Conservation (phyloP, 2,888 invertebrate genomes). For the Cacoxenus indagator region DNA sequence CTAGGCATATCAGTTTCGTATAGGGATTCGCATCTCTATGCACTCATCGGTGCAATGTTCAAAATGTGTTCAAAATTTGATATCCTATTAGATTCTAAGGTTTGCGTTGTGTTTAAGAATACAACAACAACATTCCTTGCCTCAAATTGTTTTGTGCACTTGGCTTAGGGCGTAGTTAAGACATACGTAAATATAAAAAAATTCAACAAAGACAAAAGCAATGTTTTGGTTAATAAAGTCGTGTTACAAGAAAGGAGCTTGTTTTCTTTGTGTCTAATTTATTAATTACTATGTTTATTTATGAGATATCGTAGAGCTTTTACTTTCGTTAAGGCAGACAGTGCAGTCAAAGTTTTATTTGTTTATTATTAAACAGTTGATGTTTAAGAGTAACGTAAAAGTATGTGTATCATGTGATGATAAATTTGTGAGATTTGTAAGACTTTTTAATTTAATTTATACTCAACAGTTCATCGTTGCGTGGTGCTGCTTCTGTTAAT, state of each 20-base stretch:
- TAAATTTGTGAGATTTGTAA: background rate
- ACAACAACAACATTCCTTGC: slow-evolving; percentile 47
- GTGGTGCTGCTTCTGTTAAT: slow-evolving; percentile 22
- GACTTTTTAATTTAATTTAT: background rate
- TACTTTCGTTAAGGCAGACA: slow-evolving; percentile 51
- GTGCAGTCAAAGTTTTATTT: slow-evolving; percentile 47
- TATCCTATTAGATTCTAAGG: slow-evolving; percentile 45
- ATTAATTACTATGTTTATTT: slow-evolving; percentile 41
- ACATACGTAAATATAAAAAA: background rate
- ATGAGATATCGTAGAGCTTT: slow-evolving; percentile 28
- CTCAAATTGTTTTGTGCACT: slow-evolving; percentile 56
- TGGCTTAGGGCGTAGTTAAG: slow-evolving; percentile 34
- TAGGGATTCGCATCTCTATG: no score
- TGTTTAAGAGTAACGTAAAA: background rate
- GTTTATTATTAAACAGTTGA: background rate
- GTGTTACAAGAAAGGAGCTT: background rate
- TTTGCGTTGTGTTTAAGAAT: slow-evolving; percentile 37
- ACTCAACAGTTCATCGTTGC: slow-evolving; percentile 17
- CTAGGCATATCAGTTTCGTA: slow-evolving; percentile 15
- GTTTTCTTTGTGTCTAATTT: slow-evolving; percentile 16
- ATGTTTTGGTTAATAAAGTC: background rate
- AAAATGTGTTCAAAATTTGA: slow-evolving; percentile 55
- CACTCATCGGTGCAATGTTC: slow-evolving; percentile 32
- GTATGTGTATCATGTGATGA: background rate
- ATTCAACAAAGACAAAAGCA: background rate